These are phyloP conservation scores for Lasioglossum leucozonium DNA, from an alignment of 2,888 invertebrate genomes.

Conservation along the genomic window DNA sequence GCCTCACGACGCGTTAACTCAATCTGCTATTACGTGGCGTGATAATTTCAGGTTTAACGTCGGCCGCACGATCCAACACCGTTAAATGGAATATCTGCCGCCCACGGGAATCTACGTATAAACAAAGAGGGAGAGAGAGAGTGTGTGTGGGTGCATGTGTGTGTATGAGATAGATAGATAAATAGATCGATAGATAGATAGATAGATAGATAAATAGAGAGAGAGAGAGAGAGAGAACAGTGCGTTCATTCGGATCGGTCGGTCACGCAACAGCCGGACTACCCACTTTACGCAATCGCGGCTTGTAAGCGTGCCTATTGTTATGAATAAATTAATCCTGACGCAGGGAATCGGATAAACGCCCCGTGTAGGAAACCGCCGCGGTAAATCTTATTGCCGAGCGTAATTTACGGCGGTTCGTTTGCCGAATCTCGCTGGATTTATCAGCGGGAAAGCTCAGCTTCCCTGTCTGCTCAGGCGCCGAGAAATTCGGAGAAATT, in stretches of 20 bases:
- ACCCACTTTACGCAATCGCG: constrained; percentile 19
- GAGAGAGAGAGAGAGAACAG: neutral
- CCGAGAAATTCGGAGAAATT: neutral
- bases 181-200: too few species aligned
- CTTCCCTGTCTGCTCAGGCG: neutral
- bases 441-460: constrained; percentile 22
- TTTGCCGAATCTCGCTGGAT: constrained; percentile 17
- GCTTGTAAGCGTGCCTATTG: constrained; percentile 7
- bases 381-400: constrained; percentile 24
- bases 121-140: neutral
- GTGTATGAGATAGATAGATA: too few species aligned
- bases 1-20: constrained; percentile 40
- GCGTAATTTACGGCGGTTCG: constrained; percentile 33
- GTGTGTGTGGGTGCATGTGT: too few species aligned
- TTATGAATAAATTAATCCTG: constrained; percentile 26
- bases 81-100: constrained; percentile 25
- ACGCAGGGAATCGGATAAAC: constrained; percentile 8
- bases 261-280: constrained; percentile 9
- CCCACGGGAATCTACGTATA: constrained; percentile 21
- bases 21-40: constrained; percentile 36
- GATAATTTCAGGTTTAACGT: constrained; percentile 35
- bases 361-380: neutral
- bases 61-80: neutral
- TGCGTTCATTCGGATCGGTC: neutral
- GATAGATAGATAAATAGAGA: neutral